Percentiles rank a stretch among this genome's conserved stretches.
phyloP scores from a whole-genome alignment of 2,797 vertebrate genomes.

The Pampus argenteus region DNA sequence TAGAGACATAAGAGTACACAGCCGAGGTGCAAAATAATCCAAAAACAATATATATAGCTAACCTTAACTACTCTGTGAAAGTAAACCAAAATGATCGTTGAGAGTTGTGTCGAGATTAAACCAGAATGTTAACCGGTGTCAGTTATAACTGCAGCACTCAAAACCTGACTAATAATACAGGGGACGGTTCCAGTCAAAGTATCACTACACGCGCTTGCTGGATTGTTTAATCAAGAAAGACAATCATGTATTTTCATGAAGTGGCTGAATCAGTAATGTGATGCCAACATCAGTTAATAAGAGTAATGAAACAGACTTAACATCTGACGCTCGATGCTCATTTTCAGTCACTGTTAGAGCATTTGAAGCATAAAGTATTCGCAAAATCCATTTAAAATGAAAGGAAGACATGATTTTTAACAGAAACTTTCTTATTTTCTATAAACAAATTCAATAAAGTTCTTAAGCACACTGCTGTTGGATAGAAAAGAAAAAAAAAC shows the following conservation, averaged over 20 bases:
- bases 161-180: neutral
- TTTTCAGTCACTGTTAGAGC: neutral
- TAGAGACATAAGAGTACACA: constrained; percentile 53
- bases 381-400: constrained; percentile 5
- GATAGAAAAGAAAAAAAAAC: constrained; percentile 7
- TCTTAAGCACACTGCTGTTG: neutral
- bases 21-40: constrained; percentile 36
- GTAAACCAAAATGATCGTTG: neutral
- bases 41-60: neutral
- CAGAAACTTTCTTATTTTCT: neutral
- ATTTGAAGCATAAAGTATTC: constrained; percentile 1
- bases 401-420: neutral
- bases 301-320: neutral
- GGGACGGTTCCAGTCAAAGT: neutral
- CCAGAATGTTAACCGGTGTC: too few relatives aligned
- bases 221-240: neutral
- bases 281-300: neutral
- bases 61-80: constrained; percentile 22
- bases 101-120: neutral
- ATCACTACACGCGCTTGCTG: neutral
- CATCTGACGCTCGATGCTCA: too few relatives aligned
- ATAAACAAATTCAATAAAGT: constrained; percentile 7
- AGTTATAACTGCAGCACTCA: neutral
- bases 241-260: neutral
- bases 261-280: neutral